Percentiles rank a stretch among this genome's conserved stretches.
These are phyloP conservation scores for Drosophila prostipennis DNA, from an alignment of 2,888 invertebrate genomes.

Conservation along the genomic window DNA sequence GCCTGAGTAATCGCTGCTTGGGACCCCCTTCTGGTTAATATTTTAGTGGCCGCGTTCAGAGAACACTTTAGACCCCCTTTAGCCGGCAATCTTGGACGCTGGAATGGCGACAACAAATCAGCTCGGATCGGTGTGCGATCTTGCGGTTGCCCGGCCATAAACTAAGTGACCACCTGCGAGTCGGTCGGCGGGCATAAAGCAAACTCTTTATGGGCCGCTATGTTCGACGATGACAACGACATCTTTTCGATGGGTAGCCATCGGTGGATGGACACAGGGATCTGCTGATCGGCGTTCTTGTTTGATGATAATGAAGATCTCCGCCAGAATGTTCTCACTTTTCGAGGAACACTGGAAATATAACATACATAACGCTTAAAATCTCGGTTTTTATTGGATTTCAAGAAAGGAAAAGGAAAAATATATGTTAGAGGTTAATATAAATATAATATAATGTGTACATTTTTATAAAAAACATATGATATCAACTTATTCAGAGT, in stretches of 20 bases:
- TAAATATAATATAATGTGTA: too few species aligned
- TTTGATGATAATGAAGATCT: conserved; percentile 72
- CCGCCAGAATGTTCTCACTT: conserved; percentile 59
- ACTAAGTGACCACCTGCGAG: conserved; percentile 53
- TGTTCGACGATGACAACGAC: conserved; percentile 43
- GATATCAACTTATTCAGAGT: too few species aligned
- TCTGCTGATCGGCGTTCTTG: conserved; percentile 17
- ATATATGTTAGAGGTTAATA: too few species aligned
- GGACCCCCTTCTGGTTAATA: conserved; percentile 2
- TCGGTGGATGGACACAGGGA: conserved; percentile 14
- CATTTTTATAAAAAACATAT: too few species aligned
- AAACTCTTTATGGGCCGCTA: conserved; percentile 61
- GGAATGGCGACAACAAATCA: conserved; percentile 69
- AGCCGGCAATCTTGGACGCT: conserved; percentile 10
- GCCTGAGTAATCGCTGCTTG: conserved; percentile 6
- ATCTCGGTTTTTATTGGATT: too few species aligned
- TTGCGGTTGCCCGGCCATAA: conserved; percentile 55
- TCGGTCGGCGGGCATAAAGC: conserved; percentile 57
- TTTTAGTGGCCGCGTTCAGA: conserved; percentile 11
- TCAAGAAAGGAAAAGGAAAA: too few species aligned
- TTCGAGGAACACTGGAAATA: conserved; percentile 7
- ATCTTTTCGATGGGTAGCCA: conserved; percentile 23
- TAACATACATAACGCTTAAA: too few species aligned
- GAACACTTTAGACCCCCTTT: conserved; percentile 22
- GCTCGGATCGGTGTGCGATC: conserved; percentile 52